Evolutionary conservation across 2,113 vertebrate species (phyloP), one percentile per base, ranked within the genome.

Genomic region (Siniperca knerii): DNA sequence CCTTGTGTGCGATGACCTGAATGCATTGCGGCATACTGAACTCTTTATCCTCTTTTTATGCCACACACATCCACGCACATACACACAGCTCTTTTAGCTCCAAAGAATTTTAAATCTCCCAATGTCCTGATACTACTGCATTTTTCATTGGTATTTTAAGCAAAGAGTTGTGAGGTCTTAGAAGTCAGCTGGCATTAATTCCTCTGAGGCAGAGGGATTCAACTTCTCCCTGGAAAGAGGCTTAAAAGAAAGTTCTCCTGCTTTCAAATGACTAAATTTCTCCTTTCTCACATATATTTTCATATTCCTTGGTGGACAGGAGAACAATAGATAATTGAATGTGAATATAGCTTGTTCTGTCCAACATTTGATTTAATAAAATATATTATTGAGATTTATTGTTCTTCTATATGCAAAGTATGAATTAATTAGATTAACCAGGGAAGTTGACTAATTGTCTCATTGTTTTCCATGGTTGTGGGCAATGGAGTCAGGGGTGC

Each of bases 151-250:
- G 93, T 92, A 95, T 94, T 94, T 94, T 92, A 93, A 95, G 93
- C 84, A 89, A 90, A 89, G 90, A 86, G 82, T 93, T 90, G 81
- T 91, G 89, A 90, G 94, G 92, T 94, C 93, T 95, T 94, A 94
- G 79, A 92, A 95, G 91, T 95, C 94, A 94, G 95, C 92, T 93
- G 93, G 89, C 90, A 91, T 87, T 92, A 93, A 95, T 95, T 95
- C 93, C 92, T 94, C 72, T 54, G 84, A 92, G 90, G 86, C 86
- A n/a, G 79, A 79, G 73, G 82, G 87, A 93, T 91, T 94, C 84
- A 79, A 75, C 85, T 81, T 91, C 88, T 94, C 81, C 75, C 88
- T 87, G 87, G 65, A 94, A 94, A 94, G 91, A 86, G 71, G 91
- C 90, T 94, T 93, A 92, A 75, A 82, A 89, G 73, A 93, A 91